Conservation (phyloP, 2,113 vertebrate species). For the Pseudorhombus dupliciocellatus region DNA sequence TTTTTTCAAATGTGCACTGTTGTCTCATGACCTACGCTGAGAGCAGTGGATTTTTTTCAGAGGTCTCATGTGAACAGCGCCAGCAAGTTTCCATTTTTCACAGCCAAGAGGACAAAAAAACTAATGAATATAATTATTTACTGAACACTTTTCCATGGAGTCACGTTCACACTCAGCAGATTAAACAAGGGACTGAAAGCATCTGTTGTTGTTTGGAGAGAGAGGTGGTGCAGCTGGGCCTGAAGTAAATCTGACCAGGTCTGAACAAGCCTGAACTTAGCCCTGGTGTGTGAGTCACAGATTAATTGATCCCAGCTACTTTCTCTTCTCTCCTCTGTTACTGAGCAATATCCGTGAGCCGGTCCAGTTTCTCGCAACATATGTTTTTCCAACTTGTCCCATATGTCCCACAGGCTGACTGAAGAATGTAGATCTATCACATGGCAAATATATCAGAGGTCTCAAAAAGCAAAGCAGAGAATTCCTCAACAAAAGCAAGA, state of each 20-base stretch:
- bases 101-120: conserved; percentile 54
- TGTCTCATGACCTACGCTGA: conserved; percentile 7
- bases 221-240: neutral
- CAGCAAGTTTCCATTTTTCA: conserved; percentile 57
- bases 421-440: neutral
- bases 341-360: conserved; percentile 6
- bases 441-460: neutral
- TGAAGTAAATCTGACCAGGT: neutral
- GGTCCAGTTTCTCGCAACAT: neutral
- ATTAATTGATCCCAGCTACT: conserved; percentile 1
- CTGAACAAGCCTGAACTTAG: neutral
- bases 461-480: neutral
- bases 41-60: conserved; percentile 33
- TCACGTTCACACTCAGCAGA: neutral
- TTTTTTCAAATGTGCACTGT: neutral
- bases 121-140: conserved; percentile 50
- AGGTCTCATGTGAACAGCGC: conserved; percentile 55
- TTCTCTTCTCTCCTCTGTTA: neutral
- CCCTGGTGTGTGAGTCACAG: neutral
- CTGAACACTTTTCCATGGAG: conserved; percentile 55
- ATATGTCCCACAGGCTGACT: neutral
- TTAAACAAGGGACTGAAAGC: conserved; percentile 39
- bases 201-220: conserved; percentile 11
- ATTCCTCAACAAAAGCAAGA: no score
- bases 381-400: neutral